These are phyloP conservation scores for Artemisiospiza belli DNA, from an alignment of 2,113 vertebrate species.

Conservation along the genomic window DNA sequence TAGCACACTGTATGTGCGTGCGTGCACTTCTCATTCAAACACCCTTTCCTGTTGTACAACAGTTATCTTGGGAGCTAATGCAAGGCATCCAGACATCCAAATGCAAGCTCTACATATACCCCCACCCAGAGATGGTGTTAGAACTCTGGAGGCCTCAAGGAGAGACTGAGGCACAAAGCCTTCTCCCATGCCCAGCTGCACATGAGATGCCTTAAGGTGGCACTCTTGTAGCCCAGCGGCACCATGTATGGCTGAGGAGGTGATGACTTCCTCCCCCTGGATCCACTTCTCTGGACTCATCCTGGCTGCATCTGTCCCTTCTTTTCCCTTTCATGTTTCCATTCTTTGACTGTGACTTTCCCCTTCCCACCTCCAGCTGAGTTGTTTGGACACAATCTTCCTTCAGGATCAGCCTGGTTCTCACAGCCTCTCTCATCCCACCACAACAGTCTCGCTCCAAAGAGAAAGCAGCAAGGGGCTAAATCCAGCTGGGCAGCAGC, in stretches of 20 bases:
- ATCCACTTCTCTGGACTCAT: neutral
- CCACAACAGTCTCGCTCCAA: neutral
- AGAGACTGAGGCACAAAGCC: neutral
- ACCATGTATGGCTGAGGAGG: neutral
- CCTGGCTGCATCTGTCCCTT: neutral
- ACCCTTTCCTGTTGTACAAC: conserved; percentile 60
- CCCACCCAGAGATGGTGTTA: neutral
- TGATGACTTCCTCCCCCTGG: neutral
- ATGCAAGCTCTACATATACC: neutral
- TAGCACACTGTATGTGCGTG: conserved; percentile 50
- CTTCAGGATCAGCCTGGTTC: conserved; percentile 29
- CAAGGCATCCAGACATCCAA: conserved; percentile 15
- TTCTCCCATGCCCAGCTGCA: rapidly evolving
- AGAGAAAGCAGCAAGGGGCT: conserved; percentile 8
- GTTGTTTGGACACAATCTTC: neutral
- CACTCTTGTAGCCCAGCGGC: neutral
- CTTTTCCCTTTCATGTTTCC: neutral
- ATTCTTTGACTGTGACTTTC: neutral
- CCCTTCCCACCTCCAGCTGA: neutral
- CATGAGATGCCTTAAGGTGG: neutral
- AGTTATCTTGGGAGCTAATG: conserved; percentile 45
- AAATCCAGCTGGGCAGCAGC: conserved; percentile 50
- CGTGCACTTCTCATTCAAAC: conserved; percentile 35
- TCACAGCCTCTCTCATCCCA: conserved; percentile 26
- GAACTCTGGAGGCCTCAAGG: neutral